Evolutionary conservation across 2,797 vertebrate species (phyloP).

Genomic region (Ataeniobius toweri): DNA sequence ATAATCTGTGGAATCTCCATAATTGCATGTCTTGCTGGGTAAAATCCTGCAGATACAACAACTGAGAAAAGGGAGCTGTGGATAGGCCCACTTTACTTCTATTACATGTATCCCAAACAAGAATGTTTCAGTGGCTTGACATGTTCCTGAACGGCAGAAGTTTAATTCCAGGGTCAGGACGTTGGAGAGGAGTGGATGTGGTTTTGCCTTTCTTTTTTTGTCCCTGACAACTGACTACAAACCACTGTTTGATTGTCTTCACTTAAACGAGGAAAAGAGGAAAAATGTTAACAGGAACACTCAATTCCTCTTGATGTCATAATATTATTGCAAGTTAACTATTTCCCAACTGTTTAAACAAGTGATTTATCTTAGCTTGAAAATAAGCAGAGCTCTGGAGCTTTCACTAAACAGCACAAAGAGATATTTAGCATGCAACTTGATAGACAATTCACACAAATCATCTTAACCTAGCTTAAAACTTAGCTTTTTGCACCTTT

Average conservation of each 20-base stretch:
- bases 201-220: conserved; percentile 47
- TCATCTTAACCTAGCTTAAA: conserved; percentile 11
- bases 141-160: conserved; percentile 57
- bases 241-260: conserved; percentile 60
- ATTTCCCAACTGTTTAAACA: conserved; percentile 6
- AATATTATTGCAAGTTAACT: conserved; percentile 17
- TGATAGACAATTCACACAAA: conserved; percentile 2
- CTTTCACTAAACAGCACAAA: not conserved
- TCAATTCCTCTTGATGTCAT: conserved; percentile 34
- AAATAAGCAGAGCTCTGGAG: conserved; percentile 1
- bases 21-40: conserved; percentile 62
- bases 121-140: conserved; percentile 72
- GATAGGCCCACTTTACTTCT: conserved; percentile 73
- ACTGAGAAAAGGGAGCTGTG: conserved; percentile 64
- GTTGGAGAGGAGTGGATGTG: conserved; percentile 63
- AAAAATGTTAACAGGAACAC: conserved; percentile 31
- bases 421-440: not conserved
- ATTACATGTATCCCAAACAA: conserved; percentile 76
- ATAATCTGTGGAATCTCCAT: conserved; percentile 74
- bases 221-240: conserved; percentile 58
- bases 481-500: conserved; percentile 21
- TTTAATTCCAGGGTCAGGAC: conserved; percentile 67
- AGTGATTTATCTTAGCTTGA: conserved; percentile 23
- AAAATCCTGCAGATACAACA: conserved; percentile 63
- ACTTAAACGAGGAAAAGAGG: conserved; percentile 32